These are phyloP conservation scores for Drosophila triauraria DNA, from an alignment of 1,140 invertebrate species.

Conservation along the genomic window DNA sequence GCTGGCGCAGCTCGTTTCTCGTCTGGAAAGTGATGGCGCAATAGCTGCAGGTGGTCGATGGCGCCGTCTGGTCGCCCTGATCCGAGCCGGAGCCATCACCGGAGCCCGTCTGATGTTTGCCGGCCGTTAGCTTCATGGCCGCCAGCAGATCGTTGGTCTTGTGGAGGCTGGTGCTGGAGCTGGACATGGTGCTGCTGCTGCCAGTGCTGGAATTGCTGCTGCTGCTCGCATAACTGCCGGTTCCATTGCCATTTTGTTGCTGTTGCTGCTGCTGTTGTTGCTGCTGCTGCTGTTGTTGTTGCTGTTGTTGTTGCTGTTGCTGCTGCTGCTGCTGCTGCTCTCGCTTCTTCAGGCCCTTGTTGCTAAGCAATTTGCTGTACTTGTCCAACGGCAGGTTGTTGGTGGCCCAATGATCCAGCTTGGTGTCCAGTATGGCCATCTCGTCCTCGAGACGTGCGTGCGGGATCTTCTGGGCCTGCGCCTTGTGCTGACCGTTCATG, in stretches of 20 bases:
- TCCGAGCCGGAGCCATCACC: conserved; percentile 37
- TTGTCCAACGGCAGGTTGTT: conserved; percentile 83
- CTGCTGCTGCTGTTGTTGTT: conserved; percentile 35
- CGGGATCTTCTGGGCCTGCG: conserved; percentile 75
- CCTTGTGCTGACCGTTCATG: conserved; percentile 85
- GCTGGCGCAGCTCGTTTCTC: conserved; percentile 87
- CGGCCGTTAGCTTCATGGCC: conserved; percentile 69
- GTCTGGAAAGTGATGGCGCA: conserved; percentile 88
- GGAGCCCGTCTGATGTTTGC: conserved; percentile 45
- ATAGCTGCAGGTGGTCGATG: conserved; percentile 86
- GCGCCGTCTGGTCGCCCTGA: conserved; percentile 53
- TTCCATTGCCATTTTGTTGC: conserved; percentile 57
- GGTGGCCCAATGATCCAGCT: conserved; percentile 85
- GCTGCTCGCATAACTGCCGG: conserved; percentile 58
- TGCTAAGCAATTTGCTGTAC: conserved; percentile 81
- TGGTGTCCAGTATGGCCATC: conserved; percentile 84
- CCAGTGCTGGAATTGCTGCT: conserved; percentile 71
- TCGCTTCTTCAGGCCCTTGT: conserved; percentile 80
- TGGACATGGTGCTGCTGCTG: conserved; percentile 72
- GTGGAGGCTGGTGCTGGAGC: conserved; percentile 52
- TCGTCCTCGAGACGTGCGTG: conserved; percentile 85
- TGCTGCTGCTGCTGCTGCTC: conserved; percentile 68
- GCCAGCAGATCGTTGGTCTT: conserved; percentile 78
- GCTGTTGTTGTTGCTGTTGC: conserved; percentile 58
- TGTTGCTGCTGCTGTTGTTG: conserved; percentile 61